Conservation (phyloP, 2,797 vertebrate genomes). For the Rhyacichthys aspro region DNA sequence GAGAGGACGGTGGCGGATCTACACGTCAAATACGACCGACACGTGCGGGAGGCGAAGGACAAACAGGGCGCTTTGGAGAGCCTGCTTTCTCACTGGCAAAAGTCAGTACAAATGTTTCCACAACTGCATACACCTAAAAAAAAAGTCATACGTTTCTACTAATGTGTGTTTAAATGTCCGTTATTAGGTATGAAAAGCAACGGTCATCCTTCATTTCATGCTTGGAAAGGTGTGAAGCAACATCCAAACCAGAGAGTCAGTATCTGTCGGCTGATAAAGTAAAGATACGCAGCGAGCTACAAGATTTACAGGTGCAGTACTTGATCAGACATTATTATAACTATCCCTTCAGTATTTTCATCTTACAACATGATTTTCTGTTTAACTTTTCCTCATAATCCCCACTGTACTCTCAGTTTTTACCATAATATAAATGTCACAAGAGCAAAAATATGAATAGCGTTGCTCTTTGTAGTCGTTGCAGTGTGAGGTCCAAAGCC, state of each 20-base stretch:
- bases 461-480: constrained; percentile 76
- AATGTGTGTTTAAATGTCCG: no score
- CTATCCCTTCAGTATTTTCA: neutral
- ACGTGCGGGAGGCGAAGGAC: constrained; percentile 77
- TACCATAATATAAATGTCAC: neutral
- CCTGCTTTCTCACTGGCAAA: constrained; percentile 89
- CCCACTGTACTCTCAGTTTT: neutral
- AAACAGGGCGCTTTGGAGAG: constrained; percentile 85
- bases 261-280: constrained; percentile 85
- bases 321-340: neutral
- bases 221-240: constrained; percentile 87
- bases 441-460: neutral
- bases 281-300: constrained; percentile 86
- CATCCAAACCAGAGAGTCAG: constrained; percentile 72
- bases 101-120: constrained; percentile 68
- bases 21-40: constrained; percentile 78
- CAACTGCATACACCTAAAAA: neutral
- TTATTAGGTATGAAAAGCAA: constrained; percentile 93
- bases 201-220: constrained; percentile 84
- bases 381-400: neutral
- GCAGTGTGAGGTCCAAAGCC: constrained; percentile 78
- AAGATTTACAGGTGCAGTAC: constrained; percentile 83
- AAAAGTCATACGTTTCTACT: no score
- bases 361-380: no score
- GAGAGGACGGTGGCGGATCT: constrained; percentile 74